These are phyloP conservation scores for Pterocles burchelli DNA, from an alignment of 2,113 vertebrate species.

Conservation along the genomic window DNA sequence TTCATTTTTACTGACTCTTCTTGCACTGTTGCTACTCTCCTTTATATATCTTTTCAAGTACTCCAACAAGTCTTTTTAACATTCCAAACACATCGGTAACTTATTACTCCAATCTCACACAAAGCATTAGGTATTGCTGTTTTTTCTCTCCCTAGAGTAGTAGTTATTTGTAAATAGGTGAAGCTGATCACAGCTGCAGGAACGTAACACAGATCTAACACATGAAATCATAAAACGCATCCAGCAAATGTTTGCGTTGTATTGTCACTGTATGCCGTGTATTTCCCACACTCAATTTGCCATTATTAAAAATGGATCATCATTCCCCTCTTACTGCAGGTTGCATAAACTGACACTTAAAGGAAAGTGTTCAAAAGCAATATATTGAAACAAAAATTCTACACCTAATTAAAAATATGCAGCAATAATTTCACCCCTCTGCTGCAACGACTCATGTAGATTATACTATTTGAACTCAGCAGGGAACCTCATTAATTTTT, in stretches of 20 bases:
- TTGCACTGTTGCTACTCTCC: neutral
- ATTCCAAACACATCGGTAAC: neutral
- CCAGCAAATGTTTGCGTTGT: neutral
- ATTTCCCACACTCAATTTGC: neutral
- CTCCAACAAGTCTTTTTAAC: neutral
- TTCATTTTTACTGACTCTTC: slow-evolving; percentile 8
- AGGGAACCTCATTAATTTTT: slow-evolving; percentile 83
- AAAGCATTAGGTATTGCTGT: neutral
- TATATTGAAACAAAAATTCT: slow-evolving; percentile 31
- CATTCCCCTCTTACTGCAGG: neutral
- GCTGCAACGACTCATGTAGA: slow-evolving; percentile 66
- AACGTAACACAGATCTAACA: neutral
- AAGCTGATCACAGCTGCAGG: neutral
- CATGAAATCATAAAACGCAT: neutral
- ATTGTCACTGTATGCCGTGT: neutral
- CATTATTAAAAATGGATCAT: neutral
- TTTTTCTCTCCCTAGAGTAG: neutral
- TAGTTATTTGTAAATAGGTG: slow-evolving; percentile 8
- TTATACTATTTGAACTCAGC: slow-evolving; percentile 76
- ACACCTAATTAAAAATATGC: slow-evolving; percentile 56
- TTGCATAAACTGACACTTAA: slow-evolving; percentile 22
- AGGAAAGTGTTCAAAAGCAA: neutral
- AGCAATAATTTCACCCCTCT: slow-evolving; percentile 61
- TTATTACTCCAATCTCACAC: neutral
- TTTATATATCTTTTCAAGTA: neutral